Conservation (phyloP, 2,888 invertebrate species). For the Leptopterna dolabrata region DNA sequence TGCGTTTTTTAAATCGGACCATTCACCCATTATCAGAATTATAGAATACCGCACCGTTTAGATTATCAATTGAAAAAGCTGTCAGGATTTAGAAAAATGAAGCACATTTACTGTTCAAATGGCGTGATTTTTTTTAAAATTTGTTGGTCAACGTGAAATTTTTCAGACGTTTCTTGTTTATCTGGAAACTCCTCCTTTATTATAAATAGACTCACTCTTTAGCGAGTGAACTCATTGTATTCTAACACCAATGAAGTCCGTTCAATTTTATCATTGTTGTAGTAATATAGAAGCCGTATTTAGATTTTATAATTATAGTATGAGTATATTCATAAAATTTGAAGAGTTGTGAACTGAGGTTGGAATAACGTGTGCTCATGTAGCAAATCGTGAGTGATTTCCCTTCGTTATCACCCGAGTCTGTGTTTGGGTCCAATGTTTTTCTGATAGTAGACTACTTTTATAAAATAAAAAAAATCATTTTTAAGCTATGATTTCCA, state of each 20-base stretch:
- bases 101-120: neutral
- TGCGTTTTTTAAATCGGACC: neutral
- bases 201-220: neutral
- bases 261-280: constrained; percentile 19
- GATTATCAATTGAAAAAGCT: neutral
- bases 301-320: neutral
- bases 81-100: neutral
- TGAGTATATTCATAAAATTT: neutral
- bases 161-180: neutral
- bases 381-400: neutral
- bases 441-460: neutral
- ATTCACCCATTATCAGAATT: neutral
- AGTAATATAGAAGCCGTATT: neutral
- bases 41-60: neutral
- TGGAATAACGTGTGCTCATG: neutral
- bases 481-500: too few relatives aligned
- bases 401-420: neutral
- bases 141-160: too few relatives aligned
- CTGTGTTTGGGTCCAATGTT: neutral
- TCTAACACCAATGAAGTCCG: constrained; percentile 44
- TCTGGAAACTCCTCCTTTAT: neutral
- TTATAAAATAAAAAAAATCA: too few relatives aligned
- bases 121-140: neutral
- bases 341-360: neutral
- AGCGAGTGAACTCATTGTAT: constrained; percentile 44